Base-by-base conservation (phyloP, 1,140 invertebrate species). In the Hypsibius dujardini region DNA sequence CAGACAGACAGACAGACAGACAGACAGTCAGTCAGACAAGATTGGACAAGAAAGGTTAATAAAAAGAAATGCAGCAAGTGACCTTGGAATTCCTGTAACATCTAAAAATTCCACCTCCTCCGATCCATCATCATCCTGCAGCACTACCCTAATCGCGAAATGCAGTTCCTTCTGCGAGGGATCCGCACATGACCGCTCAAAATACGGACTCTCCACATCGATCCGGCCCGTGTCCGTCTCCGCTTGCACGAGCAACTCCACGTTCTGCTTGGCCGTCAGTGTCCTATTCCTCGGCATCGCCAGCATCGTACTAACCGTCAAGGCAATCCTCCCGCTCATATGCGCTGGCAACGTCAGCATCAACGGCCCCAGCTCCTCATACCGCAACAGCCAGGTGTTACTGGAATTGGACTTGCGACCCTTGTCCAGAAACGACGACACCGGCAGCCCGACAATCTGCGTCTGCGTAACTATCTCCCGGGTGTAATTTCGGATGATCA, bases 41-140 rank as follows among this genome's bases (percentile, higher is more conserved):
- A 28, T 28, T 28, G 28, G 28, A 28, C 28, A 28, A 28, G 28
- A 28, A 28, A 28, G 28, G 28, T 28, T 28, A 28, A 28, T 28
- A 28, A 28, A 28, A 28, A 28, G 28, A 28, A 0, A 28, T 28
- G 28, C 28, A 28, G 28, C 28, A 28, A 28, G 28, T 28, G 28
- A 28, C 28, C 45, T 67, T 7, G 62, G 62, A 7, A 67, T 12
- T 3, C 62, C 62, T 12, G 12, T 12, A 12, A 67, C 12, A 15
- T 67, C 62, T 3, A 67, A 42, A 67, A 15, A 67, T 67, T 67
- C 62, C 62, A 67, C 62, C 12, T 67, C 62, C 42, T 67, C 62
- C 62, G 62, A 67, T 42, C 62, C 62, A 42, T 67, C 62, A 42
- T 67, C 45, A 42, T 67, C 62, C 42, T 67, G 12, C 62, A 67